phyloP scores from a whole-genome alignment of 1,140 invertebrate species.

The Polypedilum pembai region DNA sequence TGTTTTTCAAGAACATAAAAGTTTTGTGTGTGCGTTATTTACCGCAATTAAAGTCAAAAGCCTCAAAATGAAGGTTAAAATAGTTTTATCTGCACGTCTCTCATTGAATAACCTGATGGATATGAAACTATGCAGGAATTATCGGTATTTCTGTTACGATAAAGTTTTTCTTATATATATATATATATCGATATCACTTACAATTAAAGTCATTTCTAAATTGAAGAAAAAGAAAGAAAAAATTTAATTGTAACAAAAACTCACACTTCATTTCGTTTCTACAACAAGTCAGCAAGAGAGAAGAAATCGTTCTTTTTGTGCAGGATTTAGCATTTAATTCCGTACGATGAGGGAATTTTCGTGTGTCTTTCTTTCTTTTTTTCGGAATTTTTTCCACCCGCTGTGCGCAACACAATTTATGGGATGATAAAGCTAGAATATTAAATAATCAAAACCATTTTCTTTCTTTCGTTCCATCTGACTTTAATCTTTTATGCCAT shows the following conservation, averaged over 20 bases:
- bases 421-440: conserved; percentile 28
- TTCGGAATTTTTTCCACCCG: not conserved
- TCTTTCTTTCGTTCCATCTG: not conserved
- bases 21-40: not conserved
- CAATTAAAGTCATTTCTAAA: no score
- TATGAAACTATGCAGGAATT: not conserved
- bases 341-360: not conserved
- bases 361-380: no score
- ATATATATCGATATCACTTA: no score
- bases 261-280: no score
- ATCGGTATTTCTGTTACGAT: not conserved
- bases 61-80: conserved; percentile 13
- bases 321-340: conserved; percentile 22
- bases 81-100: not conserved
- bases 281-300: not conserved
- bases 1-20: conserved; percentile 1
- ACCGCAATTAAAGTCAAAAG: conserved; percentile 16
- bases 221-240: no score
- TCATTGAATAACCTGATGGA: not conserved
- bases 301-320: not conserved
- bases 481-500: conserved; percentile 7
- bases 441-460: conserved; percentile 28
- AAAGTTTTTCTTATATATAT: not conserved
- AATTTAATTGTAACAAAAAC: no score
- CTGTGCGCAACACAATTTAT: conserved; percentile 26